Conservation (phyloP, 2,113 vertebrate species). For the Zingel zingel region DNA sequence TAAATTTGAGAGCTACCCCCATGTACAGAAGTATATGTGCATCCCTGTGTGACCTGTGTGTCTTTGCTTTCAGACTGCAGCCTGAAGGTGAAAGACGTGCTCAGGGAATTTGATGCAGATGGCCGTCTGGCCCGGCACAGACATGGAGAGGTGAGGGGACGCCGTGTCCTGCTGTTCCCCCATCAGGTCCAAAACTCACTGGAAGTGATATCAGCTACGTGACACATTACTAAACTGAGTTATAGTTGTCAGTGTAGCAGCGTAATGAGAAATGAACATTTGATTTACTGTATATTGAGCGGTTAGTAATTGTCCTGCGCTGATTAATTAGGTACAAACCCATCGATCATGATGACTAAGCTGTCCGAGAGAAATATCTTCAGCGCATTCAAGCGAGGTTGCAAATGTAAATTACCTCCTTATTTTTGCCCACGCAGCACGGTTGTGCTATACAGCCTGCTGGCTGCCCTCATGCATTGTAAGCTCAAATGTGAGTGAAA, state of each 20-base stretch:
- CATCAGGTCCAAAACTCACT: slow-evolving; percentile 33
- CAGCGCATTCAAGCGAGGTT: slow-evolving; percentile 13
- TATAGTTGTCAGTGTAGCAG: neutral
- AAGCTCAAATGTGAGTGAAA: slow-evolving; percentile 54
- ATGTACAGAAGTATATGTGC: neutral
- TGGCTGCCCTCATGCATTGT: slow-evolving; percentile 52
- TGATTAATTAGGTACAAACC: slow-evolving; percentile 59
- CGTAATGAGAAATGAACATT: slow-evolving; percentile 25
- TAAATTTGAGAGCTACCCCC: neutral
- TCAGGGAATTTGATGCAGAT: slow-evolving; percentile 88
- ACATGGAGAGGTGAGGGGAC: slow-evolving; percentile 89
- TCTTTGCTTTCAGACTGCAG: slow-evolving; percentile 86
- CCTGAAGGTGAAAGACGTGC: slow-evolving; percentile 92
- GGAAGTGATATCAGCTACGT: slow-evolving; percentile 8
- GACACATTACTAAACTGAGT: slow-evolving; percentile 11
- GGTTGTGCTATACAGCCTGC: slow-evolving; percentile 29
- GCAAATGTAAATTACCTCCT: slow-evolving; percentile 70
- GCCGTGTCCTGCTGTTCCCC: slow-evolving; percentile 26
- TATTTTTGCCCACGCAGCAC: slow-evolving; percentile 69
- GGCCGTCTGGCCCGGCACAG: slow-evolving; percentile 85
- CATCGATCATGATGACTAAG: slow-evolving; percentile 63
- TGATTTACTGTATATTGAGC: slow-evolving; percentile 32
- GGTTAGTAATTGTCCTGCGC: slow-evolving; percentile 44
- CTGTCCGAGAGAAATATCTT: slow-evolving; percentile 53
- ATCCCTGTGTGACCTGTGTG: slow-evolving; percentile 52